Evolutionary conservation across 2,797 vertebrate genomes (phyloP), one percentile per base, ranked within the genome.

Genomic region (Coendou prehensilis): DNA sequence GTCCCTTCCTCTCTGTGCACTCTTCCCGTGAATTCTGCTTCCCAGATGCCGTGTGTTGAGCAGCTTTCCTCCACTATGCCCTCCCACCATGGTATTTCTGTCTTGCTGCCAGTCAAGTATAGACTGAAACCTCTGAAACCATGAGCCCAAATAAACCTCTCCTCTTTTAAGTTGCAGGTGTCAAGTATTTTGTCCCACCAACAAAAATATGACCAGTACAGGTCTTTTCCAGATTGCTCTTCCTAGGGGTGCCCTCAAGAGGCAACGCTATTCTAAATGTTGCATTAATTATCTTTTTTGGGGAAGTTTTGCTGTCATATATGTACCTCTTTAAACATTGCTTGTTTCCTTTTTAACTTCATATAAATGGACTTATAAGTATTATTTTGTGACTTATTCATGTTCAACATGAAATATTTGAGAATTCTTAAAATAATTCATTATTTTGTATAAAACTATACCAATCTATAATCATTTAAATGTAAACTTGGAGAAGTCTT

Each of bases 331-430:
- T 50, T 26, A 63, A 79, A 83, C 6, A 57, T 11, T 89, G 33
- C n/a, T 86, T 59, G 76, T 90, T 26, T 93, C 26, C 9, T 47
- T 87, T 20, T 76, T 52, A 57, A 67, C 63, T 67, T 93, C 30
- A 57, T 6, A 80, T 71, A 76, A 80, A 57, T 45, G 54, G n/a
- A 69, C 14, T 47, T 82, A 30, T 6, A 64, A 33, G 33, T n/a
- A 84, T 80, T 88, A 64, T 80, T 91, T 76, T 80, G n/a, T 82
- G 73, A 52, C 30, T 80, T 80, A 13, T 18, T 76, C 52, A 76
- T n/a, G 14, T 57, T 45, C 20, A 50, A 15, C 23, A 91, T 41
- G 79, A 69, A 45, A 8, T 61, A 75, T 67, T 85, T 84, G n/a
- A 54, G 80, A 84, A 45, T 33, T 88, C 87, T 93, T 64, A 45